These are phyloP conservation scores for Imbricaverruca yamaguchii DNA, from an alignment of 2,888 invertebrate genomes.

Conservation along the genomic window DNA sequence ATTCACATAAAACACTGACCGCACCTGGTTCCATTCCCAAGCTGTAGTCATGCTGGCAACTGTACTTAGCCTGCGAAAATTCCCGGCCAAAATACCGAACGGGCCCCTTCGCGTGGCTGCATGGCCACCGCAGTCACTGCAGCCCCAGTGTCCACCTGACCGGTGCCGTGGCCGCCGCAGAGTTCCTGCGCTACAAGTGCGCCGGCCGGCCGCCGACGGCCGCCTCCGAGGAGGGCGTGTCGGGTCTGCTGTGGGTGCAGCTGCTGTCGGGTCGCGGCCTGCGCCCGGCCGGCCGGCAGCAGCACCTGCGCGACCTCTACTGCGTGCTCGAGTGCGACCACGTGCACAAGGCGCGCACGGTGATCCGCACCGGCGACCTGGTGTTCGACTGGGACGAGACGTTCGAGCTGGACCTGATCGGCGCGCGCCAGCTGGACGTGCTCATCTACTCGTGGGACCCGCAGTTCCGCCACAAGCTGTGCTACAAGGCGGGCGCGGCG, in stretches of 20 bases:
- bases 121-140: no score
- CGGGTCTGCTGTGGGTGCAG: conserved; percentile 76
- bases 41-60: no score
- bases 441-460: conserved; percentile 99
- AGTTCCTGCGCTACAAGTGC: conserved; percentile 33
- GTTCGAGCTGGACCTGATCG: conserved; percentile 91
- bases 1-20: no score
- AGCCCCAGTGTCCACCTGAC: no score
- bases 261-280: conserved; percentile 73
- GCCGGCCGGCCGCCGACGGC: conserved; percentile 22
- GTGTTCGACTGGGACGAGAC: conserved; percentile 99
- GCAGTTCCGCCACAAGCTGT: conserved; percentile 79
- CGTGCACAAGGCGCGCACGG: conserved; percentile 91
- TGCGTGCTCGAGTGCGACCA: conserved; percentile 96
- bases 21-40: no score
- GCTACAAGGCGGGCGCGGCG: conserved; percentile 62
- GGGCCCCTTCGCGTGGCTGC: no score
- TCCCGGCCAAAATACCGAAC: no score
- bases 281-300: conserved; percentile 55
- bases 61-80: no score
- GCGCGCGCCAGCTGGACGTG: conserved; percentile 88
- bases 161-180: conserved; percentile 23
- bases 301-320: conserved; percentile 71
- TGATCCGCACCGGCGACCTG: conserved; percentile 88
- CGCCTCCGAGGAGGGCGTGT: conserved; percentile 52